phyloP scores from a whole-genome alignment of 2,888 invertebrate genomes.

The Perithous albicinctus region DNA sequence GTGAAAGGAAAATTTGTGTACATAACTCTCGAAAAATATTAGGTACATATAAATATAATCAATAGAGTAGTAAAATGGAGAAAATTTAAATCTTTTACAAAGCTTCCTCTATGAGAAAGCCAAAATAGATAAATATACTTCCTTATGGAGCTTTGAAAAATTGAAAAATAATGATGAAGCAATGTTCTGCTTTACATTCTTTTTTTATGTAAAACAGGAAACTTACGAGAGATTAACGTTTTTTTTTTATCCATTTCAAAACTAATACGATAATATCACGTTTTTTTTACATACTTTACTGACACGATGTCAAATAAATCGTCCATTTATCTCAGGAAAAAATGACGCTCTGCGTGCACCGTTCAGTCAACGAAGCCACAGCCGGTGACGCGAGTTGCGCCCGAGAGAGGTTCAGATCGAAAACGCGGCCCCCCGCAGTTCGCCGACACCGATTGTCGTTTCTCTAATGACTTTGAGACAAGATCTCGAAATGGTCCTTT shows the following conservation, averaged over 20 bases:
- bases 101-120: no score
- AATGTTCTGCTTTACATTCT: no score
- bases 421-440: slow-evolving; percentile 67
- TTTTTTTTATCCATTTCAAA: neutral
- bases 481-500: slow-evolving; percentile 73
- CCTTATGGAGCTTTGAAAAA: no score
- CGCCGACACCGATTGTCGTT: slow-evolving; percentile 78
- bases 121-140: no score
- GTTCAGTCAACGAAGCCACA: slow-evolving; percentile 27
- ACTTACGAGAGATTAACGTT: neutral
- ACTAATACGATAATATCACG: slow-evolving; percentile 4
- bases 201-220: no score
- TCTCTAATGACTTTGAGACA: slow-evolving; percentile 81
- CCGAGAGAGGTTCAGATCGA: slow-evolving; percentile 47
- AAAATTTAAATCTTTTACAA: no score
- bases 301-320: slow-evolving; percentile 6
- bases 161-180: no score
- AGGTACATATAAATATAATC: no score
- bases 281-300: neutral
- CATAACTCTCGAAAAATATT: no score
- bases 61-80: no score
- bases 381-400: slow-evolving; percentile 13
- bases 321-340: neutral
- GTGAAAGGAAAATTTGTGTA: no score
- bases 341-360: slow-evolving; percentile 26